Conservation (phyloP, 2,113 vertebrate genomes). For the Holacanthus passer region DNA sequence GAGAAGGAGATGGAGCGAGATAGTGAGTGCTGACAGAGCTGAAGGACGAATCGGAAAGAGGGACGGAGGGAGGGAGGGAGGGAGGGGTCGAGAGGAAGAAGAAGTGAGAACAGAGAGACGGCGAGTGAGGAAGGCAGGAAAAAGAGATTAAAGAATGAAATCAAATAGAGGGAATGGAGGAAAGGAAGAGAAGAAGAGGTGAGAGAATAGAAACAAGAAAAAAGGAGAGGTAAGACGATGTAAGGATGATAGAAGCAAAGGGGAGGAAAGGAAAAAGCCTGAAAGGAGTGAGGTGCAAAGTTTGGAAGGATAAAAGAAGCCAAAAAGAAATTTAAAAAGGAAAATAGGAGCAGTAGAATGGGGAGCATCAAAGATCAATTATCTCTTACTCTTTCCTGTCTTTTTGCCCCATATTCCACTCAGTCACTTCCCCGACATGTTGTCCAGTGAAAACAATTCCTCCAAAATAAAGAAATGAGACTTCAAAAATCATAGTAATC, state of each 20-base stretch:
- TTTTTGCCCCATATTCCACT: conserved; percentile 70
- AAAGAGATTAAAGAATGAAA: conserved; percentile 32
- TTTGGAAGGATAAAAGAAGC: conserved; percentile 12
- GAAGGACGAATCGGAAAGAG: conserved; percentile 83
- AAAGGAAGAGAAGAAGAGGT: neutral
- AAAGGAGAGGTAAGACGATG: conserved; percentile 4
- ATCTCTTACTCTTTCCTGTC: conserved; percentile 64
- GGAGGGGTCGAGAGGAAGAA: conserved; percentile 39
- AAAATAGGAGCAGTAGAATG: neutral
- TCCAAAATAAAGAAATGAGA: conserved; percentile 28
- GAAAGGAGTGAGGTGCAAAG: neutral
- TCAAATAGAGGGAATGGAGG: conserved; percentile 8
- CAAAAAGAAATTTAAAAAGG: conserved; percentile 6
- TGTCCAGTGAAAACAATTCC: conserved; percentile 48
- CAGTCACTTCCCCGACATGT: conserved; percentile 39
- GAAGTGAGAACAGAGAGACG: conserved; percentile 46
- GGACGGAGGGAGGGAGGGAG: conserved; percentile 39
- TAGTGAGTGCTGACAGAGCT: conserved; percentile 79
- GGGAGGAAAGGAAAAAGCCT: neutral
- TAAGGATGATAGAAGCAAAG: neutral
- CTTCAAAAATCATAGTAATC: neutral
- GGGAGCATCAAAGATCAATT: conserved; percentile 15
- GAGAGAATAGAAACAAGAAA: neutral
- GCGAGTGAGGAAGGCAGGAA: conserved; percentile 30
- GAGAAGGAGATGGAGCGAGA: conserved; percentile 75